Evolutionary conservation across 1,140 invertebrate species (phyloP).

Genomic region (Aphis craccivora): DNA sequence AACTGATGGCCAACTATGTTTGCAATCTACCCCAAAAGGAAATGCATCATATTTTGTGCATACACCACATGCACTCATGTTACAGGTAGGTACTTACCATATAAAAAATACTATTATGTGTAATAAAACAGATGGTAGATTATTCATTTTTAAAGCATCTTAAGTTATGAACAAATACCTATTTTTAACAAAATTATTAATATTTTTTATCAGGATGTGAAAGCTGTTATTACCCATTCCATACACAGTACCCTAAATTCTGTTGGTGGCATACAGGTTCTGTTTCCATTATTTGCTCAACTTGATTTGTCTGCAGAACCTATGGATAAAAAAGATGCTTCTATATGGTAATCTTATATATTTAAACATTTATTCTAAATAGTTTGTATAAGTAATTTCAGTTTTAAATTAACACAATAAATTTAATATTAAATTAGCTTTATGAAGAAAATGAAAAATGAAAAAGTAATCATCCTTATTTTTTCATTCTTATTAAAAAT

Average conservation of each 20-base stretch:
- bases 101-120: not conserved
- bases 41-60: conserved; percentile 98
- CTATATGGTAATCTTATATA: conserved; percentile 75
- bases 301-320: conserved; percentile 90
- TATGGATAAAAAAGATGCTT: conserved; percentile 80
- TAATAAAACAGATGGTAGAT: not conserved
- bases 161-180: not conserved
- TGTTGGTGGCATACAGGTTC: conserved; percentile 97
- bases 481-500: not conserved
- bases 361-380: not conserved
- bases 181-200: not conserved
- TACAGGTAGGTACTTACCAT: conserved; percentile 75
- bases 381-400: not conserved
- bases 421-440: conserved; percentile 10
- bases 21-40: conserved; percentile 96
- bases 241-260: conserved; percentile 99
- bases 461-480: not conserved
- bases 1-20: conserved; percentile 95
- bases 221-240: conserved; percentile 98
- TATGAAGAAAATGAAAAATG: not conserved
- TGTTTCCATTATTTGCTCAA: conserved; percentile 98
- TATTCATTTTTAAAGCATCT: not conserved
- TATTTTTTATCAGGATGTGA: conserved; percentile 81
- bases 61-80: conserved; percentile 97
- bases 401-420: not conserved